These are phyloP conservation scores for Propithecus coquereli DNA, from an alignment of 2,113 vertebrate species.

Conservation along the genomic window DNA sequence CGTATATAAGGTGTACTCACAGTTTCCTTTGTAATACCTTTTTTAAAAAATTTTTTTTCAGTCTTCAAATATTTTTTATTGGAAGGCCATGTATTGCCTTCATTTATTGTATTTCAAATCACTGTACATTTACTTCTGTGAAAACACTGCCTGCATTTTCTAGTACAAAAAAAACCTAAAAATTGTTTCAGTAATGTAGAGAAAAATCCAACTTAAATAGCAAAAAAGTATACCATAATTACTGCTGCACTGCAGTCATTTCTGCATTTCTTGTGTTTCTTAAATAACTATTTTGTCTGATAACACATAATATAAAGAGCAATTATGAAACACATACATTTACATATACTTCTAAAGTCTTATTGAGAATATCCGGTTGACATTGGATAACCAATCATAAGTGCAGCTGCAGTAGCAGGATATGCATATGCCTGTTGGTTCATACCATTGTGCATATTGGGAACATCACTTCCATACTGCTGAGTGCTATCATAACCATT, in stretches of 20 bases:
- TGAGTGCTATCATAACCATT: slow-evolving; percentile 92
- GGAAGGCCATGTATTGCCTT: slow-evolving; percentile 92
- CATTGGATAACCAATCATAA: slow-evolving; percentile 97
- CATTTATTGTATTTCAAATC: slow-evolving; percentile 91
- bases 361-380: slow-evolving; percentile 95
- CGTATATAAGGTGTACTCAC: neutral
- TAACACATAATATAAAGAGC: slow-evolving; percentile 91
- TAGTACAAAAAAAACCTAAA: slow-evolving; percentile 97
- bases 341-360: slow-evolving; percentile 85
- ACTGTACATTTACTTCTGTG: slow-evolving; percentile 93
- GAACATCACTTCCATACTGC: slow-evolving; percentile 90
- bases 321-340: slow-evolving; percentile 89
- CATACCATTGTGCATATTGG: slow-evolving; percentile 93
- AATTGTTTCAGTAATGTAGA: slow-evolving; percentile 97
- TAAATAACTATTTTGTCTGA: slow-evolving; percentile 89
- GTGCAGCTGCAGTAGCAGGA: slow-evolving; percentile 88
- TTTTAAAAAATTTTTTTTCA: slow-evolving; percentile 50
- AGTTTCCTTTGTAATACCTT: too few relatives aligned
- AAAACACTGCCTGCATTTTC: slow-evolving; percentile 95
- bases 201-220: slow-evolving; percentile 96
- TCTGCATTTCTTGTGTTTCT: slow-evolving; percentile 87
- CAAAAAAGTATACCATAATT: slow-evolving; percentile 92
- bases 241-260: slow-evolving; percentile 92
- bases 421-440: slow-evolving; percentile 93
- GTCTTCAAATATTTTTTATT: slow-evolving; percentile 90